Evolutionary conservation across 2,888 invertebrate genomes (phyloP), one percentile per base, ranked within the genome.

Genomic region (Byasa hedistus): DNA sequence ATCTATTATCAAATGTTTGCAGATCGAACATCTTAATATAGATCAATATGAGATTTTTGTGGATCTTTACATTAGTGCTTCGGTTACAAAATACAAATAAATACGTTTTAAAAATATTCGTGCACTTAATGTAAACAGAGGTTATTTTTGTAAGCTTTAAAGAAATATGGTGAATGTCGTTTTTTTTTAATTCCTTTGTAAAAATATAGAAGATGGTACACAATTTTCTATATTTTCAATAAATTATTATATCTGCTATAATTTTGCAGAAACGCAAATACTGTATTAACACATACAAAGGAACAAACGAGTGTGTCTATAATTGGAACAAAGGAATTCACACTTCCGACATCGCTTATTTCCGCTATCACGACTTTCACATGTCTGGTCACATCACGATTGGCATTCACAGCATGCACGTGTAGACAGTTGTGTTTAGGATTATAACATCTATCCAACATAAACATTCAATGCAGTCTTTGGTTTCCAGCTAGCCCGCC

Each of bases 401-500:
- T 68, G 61, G 57, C 22, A 54, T 48, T 54, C 68, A 69, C 69
- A 62, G 59, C 65, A 60, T 65, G 60, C 32, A 56, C 48, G 44
- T 21, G 60, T 59, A 51, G 19, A 7, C 32, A 27, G 36, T 57
- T 19, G n/a, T 19, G 17, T 44, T 59, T 59, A 44, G 17, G 8
- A 48, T 2, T 21, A 12, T 19, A 17, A 17, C 23, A n/a, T 10
- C 22, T 23, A 17, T 22, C 17, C 36, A 57, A 21, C 44, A n/a
- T 8, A 32, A 32, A 52, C 32, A 22, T 4, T 10, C 23, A 58
- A 66, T 57, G 32, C 8, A 4, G 17, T 7, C 19, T 71, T 74
- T 72, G 72, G 69, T 71, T 79, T 79, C n/a, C 84, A 94, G 94
- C 90, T 94, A 73, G 93, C 94, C 91, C 92, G 94, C 73, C 89